Conservation (phyloP, 2,113 vertebrate genomes). For the Hyaena hyaena region DNA sequence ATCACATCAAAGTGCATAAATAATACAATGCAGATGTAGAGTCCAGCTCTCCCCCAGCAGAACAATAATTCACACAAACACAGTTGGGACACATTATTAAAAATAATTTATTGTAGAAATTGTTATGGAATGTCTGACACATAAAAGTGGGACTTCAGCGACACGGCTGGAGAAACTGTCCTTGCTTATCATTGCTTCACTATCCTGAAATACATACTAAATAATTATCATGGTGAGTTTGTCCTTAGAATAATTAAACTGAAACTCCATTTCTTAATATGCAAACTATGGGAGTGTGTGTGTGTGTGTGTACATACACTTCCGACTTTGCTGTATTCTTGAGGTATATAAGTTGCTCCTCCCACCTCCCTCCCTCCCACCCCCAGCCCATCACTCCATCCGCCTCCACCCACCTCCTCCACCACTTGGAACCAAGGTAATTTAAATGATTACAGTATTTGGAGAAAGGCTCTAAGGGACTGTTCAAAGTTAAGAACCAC, state of each 20-base stretch:
- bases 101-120: slow-evolving; percentile 69
- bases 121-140: neutral
- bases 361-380: neutral
- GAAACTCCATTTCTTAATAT: neutral
- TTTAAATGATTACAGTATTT: slow-evolving; percentile 58
- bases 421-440: slow-evolving; percentile 47
- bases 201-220: neutral
- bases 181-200: slow-evolving; percentile 22
- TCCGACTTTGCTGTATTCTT: slow-evolving; percentile 15
- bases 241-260: neutral
- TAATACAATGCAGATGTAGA: slow-evolving; percentile 16
- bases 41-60: slow-evolving; percentile 74
- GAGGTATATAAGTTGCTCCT: slow-evolving; percentile 11
- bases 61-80: slow-evolving; percentile 63
- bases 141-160: neutral
- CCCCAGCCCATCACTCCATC: neutral
- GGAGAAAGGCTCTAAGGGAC: slow-evolving; percentile 38
- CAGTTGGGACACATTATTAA: slow-evolving; percentile 52
- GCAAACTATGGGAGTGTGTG: neutral
- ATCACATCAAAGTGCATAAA: slow-evolving; percentile 80
- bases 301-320: neutral
- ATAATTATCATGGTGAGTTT: slow-evolving; percentile 26
- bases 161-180: neutral
- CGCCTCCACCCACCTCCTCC: neutral
- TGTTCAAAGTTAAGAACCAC: slow-evolving; percentile 10